These are phyloP conservation scores for Grammomys surdaster DNA, from an alignment of 2,113 vertebrate species.

Conservation along the genomic window DNA sequence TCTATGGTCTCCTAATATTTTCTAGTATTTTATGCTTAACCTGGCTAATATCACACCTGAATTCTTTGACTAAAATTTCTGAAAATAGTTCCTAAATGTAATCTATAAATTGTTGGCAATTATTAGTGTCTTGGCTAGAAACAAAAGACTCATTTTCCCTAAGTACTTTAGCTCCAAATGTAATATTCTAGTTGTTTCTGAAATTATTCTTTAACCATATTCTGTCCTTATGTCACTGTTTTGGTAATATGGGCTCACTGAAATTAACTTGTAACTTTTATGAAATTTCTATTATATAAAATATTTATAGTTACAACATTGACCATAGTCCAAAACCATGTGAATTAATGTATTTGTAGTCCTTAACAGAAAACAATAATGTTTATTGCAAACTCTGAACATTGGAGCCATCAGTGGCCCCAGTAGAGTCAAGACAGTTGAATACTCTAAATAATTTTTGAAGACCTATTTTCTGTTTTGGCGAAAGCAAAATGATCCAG, in stretches of 20 bases:
- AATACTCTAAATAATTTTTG: not conserved
- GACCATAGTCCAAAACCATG: constrained; percentile 8
- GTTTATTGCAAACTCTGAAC: not conserved
- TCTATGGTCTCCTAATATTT: not conserved
- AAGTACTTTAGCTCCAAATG: constrained; percentile 27
- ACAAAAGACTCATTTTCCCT: not conserved
- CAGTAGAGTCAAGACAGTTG: not conserved
- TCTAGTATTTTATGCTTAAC: not conserved
- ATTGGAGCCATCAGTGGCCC: not conserved
- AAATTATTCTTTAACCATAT: constrained; percentile 35
- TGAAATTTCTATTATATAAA: constrained; percentile 8
- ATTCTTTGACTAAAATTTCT: constrained; percentile 5
- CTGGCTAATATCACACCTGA: not conserved
- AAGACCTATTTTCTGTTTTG: not conserved
- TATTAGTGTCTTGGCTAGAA: constrained; percentile 24
- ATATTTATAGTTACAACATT: constrained; percentile 5
- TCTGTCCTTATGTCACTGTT: not conserved
- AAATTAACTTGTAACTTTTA: constrained; percentile 13
- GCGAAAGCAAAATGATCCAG: not conserved
- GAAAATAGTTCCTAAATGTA: not conserved
- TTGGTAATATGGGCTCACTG: not conserved
- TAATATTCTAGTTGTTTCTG: not conserved
- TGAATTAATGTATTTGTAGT: not conserved
- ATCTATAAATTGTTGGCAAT: not conserved
- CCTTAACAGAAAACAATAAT: constrained; percentile 34